Evolutionary conservation across 2,888 invertebrate species (phyloP).

Genomic region (Matsumyia berberina): DNA sequence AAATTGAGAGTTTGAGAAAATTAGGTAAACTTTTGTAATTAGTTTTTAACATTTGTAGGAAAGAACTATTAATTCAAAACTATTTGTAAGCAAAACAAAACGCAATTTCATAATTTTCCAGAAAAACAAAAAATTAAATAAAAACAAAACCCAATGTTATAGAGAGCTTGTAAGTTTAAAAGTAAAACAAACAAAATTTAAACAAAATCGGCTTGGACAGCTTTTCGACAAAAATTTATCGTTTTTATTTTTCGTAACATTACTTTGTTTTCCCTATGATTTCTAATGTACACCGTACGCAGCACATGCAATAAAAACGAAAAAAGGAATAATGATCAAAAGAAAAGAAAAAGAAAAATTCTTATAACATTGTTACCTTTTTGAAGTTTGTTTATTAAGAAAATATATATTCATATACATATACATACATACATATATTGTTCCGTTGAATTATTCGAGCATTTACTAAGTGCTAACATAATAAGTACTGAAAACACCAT

Average conservation of each 20-base stretch:
- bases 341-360: slow-evolving; percentile 29
- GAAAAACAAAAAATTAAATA: slow-evolving; percentile 13
- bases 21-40: slow-evolving; percentile 68
- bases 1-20: slow-evolving; percentile 60
- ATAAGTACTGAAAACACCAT: slow-evolving; percentile 32
- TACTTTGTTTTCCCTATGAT: slow-evolving; percentile 10
- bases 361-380: slow-evolving; percentile 55
- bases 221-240: slow-evolving; percentile 35
- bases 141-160: slow-evolving; percentile 20
- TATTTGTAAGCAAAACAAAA: slow-evolving; percentile 51
- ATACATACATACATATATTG: slow-evolving; percentile 40
- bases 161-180: slow-evolving; percentile 50
- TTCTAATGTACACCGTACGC: slow-evolving; percentile 15
- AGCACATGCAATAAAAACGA: slow-evolving; percentile 40
- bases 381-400: slow-evolving; percentile 43
- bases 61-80: slow-evolving; percentile 55
- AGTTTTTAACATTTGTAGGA: slow-evolving; percentile 46
- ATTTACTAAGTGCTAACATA: slow-evolving; percentile 37
- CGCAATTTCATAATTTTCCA: slow-evolving; percentile 49
- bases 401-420: slow-evolving; percentile 40
- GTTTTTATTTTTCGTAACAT: background rate
- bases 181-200: slow-evolving; percentile 13
- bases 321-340: slow-evolving; percentile 1
- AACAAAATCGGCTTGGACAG: slow-evolving; percentile 43
- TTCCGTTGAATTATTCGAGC: slow-evolving; percentile 42